Conservation (phyloP, 2,797 vertebrate genomes). For the Vireo griseus region DNA sequence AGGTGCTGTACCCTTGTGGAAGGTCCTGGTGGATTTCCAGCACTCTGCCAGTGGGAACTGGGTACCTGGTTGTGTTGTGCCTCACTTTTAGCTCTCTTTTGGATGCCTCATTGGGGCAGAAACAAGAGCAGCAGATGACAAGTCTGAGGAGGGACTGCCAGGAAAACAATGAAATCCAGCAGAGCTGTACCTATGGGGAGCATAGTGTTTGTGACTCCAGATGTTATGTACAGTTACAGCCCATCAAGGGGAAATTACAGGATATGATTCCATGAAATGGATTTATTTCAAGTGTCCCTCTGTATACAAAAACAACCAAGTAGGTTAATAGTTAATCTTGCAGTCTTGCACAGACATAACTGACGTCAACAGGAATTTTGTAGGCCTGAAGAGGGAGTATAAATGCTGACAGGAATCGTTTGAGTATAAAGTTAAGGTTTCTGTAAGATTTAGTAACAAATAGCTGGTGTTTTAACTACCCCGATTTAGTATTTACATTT, state of each 20-base stretch:
- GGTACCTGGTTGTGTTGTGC: not conserved
- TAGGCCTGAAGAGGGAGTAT: slow-evolving; percentile 4
- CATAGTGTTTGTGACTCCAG: not conserved
- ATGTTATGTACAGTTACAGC: not conserved
- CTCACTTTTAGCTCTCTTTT: not conserved
- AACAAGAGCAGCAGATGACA: not conserved
- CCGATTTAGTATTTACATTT: slow-evolving; percentile 27
- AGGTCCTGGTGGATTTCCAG: not conserved
- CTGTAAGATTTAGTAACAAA: slow-evolving; percentile 19
- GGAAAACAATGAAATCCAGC: not conserved
- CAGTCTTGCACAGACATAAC: not conserved
- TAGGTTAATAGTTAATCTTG: slow-evolving; percentile 43
- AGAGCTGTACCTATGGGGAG: not conserved
- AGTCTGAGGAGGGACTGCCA: not conserved
- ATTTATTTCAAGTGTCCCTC: not conserved
- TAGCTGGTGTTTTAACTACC: not conserved
- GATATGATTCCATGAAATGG: slow-evolving; percentile 13
- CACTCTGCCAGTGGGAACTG: not conserved
- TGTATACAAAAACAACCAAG: not conserved
- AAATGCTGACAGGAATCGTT: slow-evolving; percentile 11
- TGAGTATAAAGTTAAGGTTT: slow-evolving; percentile 22
- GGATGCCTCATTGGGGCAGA: not conserved
- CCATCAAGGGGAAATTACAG: not conserved
- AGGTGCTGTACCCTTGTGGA: not conserved
- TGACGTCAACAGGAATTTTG: slow-evolving; percentile 38